A percentile compares a stretch with the other conserved stretches of the same genome.
Conservation (phyloP, 2,113 vertebrate species). For the Anguilla japonica region DNA sequence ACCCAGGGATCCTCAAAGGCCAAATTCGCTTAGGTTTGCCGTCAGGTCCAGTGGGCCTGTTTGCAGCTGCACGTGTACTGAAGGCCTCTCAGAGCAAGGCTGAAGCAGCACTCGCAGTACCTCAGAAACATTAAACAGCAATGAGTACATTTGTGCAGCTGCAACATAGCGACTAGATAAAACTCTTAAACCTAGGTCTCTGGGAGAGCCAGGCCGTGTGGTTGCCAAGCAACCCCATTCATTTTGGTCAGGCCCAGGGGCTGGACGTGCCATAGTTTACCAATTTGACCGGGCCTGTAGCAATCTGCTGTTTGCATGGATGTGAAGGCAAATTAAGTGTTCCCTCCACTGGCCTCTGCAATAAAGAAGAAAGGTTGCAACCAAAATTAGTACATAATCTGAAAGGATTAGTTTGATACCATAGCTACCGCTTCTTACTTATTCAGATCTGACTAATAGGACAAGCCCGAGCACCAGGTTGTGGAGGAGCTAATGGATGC, state of each 20-base stretch:
- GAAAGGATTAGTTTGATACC: background rate
- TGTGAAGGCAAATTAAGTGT: slow-evolving; percentile 33
- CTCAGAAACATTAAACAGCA: background rate
- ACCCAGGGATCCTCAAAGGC: no score
- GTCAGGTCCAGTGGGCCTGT: background rate
- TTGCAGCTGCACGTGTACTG: background rate
- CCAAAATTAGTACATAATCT: background rate
- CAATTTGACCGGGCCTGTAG: slow-evolving; percentile 12
- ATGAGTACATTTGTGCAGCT: background rate
- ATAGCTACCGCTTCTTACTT: background rate
- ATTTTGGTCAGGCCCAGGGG: slow-evolving; percentile 27
- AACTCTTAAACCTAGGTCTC: background rate
- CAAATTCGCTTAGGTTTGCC: no score
- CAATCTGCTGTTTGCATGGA: slow-evolving; percentile 27
- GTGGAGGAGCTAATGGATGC: background rate
- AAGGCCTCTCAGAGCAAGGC: background rate
- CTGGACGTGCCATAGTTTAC: slow-evolving; percentile 29
- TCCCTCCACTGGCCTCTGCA: slow-evolving; percentile 18
- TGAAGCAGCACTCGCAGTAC: background rate
- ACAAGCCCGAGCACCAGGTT: background rate
- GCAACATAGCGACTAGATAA: background rate
- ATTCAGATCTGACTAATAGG: background rate
- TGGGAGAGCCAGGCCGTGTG: background rate
- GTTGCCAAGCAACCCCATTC: slow-evolving; percentile 49
- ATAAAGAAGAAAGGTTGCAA: background rate